Percentiles rank a stretch among this genome's conserved stretches.
These are phyloP conservation scores for Merodon equestris DNA, from an alignment of 2,888 invertebrate species.

Conservation along the genomic window DNA sequence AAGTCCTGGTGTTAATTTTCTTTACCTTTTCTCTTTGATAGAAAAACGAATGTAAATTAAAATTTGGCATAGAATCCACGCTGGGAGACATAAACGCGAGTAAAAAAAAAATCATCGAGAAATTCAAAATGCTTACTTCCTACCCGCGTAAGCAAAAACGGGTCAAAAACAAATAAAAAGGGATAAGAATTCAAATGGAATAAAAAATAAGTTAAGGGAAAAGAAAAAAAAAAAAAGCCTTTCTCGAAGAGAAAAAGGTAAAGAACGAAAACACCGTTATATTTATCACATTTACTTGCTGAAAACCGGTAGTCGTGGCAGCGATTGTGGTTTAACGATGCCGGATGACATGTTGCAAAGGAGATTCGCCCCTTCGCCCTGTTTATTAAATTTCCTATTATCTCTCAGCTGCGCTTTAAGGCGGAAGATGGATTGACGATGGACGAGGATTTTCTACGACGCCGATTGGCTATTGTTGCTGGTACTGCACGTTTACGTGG, in stretches of 20 bases:
- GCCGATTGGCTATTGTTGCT: slow-evolving; percentile 53
- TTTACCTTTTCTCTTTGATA: too few species aligned
- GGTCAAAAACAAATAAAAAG: slow-evolving; percentile 20
- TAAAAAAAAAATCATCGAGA: too few species aligned
- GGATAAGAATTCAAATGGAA: slow-evolving; percentile 27
- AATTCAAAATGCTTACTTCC: slow-evolving; percentile 6
- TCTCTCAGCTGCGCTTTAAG: slow-evolving; percentile 60
- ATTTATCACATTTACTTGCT: slow-evolving; percentile 61
- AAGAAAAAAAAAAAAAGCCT: too few species aligned
- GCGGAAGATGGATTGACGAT: slow-evolving; percentile 48
- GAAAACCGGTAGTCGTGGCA: background rate
- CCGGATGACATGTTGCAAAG: too few species aligned
- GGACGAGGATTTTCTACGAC: slow-evolving; percentile 55
- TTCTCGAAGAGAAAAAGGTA: background rate
- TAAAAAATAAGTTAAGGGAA: background rate
- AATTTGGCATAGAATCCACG: too few species aligned
- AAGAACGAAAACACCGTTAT: slow-evolving; percentile 48
- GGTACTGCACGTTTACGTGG: slow-evolving; percentile 35
- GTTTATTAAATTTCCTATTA: slow-evolving; percentile 25
- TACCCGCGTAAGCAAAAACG: slow-evolving; percentile 3
- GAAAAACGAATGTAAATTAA: too few species aligned
- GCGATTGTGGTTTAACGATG: too few species aligned
- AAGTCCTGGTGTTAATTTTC: too few species aligned
- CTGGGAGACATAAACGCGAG: too few species aligned
- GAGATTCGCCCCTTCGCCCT: slow-evolving; percentile 5